Percentiles rank a stretch among this genome's conserved stretches.
phyloP scores from a whole-genome alignment of 2,113 vertebrate species.

The Coracopsis vasa region DNA sequence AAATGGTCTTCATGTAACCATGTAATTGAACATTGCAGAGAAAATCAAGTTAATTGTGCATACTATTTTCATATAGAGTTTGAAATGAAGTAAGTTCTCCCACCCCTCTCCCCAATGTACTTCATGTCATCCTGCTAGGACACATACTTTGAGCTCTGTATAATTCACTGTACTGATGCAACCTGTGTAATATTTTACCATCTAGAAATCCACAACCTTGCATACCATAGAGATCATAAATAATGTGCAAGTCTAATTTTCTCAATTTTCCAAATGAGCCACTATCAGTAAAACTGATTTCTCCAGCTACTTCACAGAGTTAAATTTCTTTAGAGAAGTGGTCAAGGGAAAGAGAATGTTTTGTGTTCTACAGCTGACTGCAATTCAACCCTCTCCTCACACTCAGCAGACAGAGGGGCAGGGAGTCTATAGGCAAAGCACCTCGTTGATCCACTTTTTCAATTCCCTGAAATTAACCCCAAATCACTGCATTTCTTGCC shows the following conservation, averaged over 20 bases:
- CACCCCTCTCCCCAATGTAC: not conserved
- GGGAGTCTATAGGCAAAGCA: not conserved
- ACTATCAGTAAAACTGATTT: not conserved
- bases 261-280: not conserved
- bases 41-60: slow-evolving; percentile 63
- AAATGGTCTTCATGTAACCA: slow-evolving; percentile 49
- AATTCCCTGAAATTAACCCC: not conserved
- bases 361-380: not conserved
- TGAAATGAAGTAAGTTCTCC: not conserved
- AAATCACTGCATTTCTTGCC: not conserved
- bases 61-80: slow-evolving; percentile 46
- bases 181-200: not conserved
- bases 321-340: not conserved
- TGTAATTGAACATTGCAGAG: slow-evolving; percentile 43
- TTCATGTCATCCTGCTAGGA: not conserved
- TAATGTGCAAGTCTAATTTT: not conserved
- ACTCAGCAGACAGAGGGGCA: not conserved
- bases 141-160: not conserved
- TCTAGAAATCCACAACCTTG: not conserved
- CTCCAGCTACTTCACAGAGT: not conserved
- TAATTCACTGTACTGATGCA: not conserved
- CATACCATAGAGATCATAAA: not conserved
- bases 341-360: not conserved
- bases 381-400: not conserved
- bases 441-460: not conserved